phyloP scores from a whole-genome alignment of 2,888 invertebrate genomes.

The Kuschelorhynchus macadamiae region DNA sequence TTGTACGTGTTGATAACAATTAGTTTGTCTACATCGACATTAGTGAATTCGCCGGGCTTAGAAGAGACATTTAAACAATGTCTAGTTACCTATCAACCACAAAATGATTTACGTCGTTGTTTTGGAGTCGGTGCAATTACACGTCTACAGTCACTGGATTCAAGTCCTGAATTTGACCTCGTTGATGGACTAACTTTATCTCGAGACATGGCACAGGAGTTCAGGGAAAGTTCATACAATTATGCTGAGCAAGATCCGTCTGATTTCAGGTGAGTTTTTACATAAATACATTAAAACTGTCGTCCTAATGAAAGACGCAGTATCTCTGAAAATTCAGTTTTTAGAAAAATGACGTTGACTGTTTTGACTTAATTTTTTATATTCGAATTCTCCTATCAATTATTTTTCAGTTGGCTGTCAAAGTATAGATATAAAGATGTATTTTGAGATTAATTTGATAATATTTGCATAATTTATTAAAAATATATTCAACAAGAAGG shows the following conservation, averaged over 20 bases:
- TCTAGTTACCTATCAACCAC: slow-evolving; percentile 66
- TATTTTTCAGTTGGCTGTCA: too few relatives aligned
- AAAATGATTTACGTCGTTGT: slow-evolving; percentile 73
- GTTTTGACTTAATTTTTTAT: too few relatives aligned
- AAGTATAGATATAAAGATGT: too few relatives aligned
- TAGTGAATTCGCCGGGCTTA: slow-evolving; percentile 27
- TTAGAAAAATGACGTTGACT: too few relatives aligned
- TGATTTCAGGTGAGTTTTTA: slow-evolving; percentile 75
- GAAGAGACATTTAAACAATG: slow-evolving; percentile 67
- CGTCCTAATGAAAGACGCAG: too few relatives aligned
- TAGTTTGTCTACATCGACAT: slow-evolving; percentile 7
- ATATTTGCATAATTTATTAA: too few relatives aligned
- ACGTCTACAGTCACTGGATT: slow-evolving; percentile 77
- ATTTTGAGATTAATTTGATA: too few relatives aligned
- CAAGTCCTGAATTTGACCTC: slow-evolving; percentile 77
- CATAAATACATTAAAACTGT: not conserved
- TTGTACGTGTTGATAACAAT: not conserved
- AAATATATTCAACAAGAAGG: too few relatives aligned
- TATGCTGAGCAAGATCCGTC: slow-evolving; percentile 82
- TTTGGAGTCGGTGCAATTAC: slow-evolving; percentile 79
- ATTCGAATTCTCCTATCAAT: too few relatives aligned
- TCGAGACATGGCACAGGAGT: slow-evolving; percentile 75
- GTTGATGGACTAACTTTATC: slow-evolving; percentile 76
- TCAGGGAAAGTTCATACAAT: slow-evolving; percentile 77
- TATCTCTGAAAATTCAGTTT: too few relatives aligned